Evolutionary conservation across 2,888 invertebrate genomes (phyloP).

Genomic region (Eucera pruinosa): DNA sequence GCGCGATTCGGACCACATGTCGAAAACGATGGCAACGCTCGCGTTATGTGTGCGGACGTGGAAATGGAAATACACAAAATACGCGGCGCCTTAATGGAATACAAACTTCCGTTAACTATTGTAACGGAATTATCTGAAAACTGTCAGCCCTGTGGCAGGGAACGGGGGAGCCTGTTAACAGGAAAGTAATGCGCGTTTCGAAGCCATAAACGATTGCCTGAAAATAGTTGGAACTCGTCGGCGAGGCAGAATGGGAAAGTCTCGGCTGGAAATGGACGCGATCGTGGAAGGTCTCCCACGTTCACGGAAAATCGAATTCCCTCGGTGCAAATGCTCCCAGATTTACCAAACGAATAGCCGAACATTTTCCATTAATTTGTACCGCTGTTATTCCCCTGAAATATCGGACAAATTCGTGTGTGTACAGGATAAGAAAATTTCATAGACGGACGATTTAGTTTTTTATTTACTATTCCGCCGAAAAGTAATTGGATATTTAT

Average conservation of each 20-base stretch:
- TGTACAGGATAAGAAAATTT: too few relatives aligned
- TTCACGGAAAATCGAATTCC: slow-evolving; percentile 30
- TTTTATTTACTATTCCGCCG: too few relatives aligned
- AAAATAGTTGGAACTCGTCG: slow-evolving; percentile 50
- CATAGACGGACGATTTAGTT: too few relatives aligned
- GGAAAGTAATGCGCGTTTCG: slow-evolving; percentile 65
- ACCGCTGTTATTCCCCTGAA: background rate
- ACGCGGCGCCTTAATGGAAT: slow-evolving; percentile 74
- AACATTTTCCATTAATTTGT: slow-evolving; percentile 36
- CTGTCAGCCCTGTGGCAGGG: slow-evolving; percentile 62
- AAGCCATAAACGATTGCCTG: slow-evolving; percentile 38
- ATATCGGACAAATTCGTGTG: background rate
- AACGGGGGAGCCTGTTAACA: slow-evolving; percentile 43
- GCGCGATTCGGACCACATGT: background rate
- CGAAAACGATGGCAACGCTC: slow-evolving; percentile 10
- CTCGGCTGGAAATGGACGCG: slow-evolving; percentile 32
- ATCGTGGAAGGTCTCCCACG: slow-evolving; percentile 1
- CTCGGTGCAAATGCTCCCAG: slow-evolving; percentile 5
- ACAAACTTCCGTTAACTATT: slow-evolving; percentile 76
- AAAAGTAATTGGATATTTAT: too few relatives aligned
- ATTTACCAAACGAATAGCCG: slow-evolving; percentile 17
- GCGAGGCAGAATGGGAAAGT: slow-evolving; percentile 13
- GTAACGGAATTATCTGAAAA: slow-evolving; percentile 78
- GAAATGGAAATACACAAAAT: slow-evolving; percentile 67
- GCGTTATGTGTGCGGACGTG: slow-evolving; percentile 22